Evolutionary conservation across 2,113 vertebrate genomes (phyloP), one percentile per base, ranked within the genome.

Genomic region (Egretta garzetta): DNA sequence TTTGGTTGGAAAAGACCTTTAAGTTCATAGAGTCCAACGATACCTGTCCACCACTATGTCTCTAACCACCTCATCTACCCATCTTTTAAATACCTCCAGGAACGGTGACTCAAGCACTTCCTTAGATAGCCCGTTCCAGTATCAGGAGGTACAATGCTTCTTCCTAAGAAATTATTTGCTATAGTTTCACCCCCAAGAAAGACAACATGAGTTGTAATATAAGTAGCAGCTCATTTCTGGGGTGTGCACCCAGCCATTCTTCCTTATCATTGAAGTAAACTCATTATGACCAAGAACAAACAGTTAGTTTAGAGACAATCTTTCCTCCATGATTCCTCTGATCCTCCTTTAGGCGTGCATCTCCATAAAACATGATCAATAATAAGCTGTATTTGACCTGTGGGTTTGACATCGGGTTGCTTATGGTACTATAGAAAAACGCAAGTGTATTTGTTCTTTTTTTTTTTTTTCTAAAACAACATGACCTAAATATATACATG

Each of bases 171-270:
- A n/a, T 50, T 24, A 60, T 17, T 86, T 45, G 27, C 27, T 53
- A 14, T 4, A 23, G 12, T 86, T 88, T 72, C 20, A 45, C 41
- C 41, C 41, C 8, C 15, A 11, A 67, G 26, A 28, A 66, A 88
- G 50, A 62, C 1, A 0, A 58, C 1, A 8, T 2, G 2, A 74
- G 4, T 20, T 70, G 19, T 13, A 75, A 0, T 47, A 66, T 13
- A 30, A 77, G 45, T 1, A 90, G 27, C 1, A 58, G 15, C 5
- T 20, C 13, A 8, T 35, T 82, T 79, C 67, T 82, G 14, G 11
- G 47, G 14, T 5, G 5, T 27, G 26, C 13, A 74, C 18, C 12
- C 28, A 59, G 4, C 4, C 30, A 53, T 43, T 74, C 18, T 35
- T 53, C 41, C 20, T 32, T 21, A 43, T 9, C 18, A 53, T 9